Conservation (phyloP, 2,797 vertebrate species). For the Podargus strigoides region DNA sequence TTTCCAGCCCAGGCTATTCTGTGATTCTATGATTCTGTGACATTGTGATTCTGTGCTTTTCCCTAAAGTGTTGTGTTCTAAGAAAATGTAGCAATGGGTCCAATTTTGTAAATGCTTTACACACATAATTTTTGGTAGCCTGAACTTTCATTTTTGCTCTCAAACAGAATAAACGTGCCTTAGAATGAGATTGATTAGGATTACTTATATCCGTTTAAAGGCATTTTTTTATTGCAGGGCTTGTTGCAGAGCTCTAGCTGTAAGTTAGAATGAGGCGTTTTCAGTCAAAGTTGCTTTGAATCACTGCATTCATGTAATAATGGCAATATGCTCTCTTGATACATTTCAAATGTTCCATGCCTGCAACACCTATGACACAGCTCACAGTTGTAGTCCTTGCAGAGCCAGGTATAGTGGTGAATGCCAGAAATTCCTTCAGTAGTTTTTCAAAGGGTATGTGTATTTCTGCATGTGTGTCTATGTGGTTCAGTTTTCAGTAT, state of each 20-base stretch:
- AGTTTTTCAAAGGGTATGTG: not conserved
- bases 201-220: not conserved
- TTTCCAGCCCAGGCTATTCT: too few species aligned
- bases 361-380: not conserved
- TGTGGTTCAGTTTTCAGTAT: rapidly evolving
- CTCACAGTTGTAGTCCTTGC: not conserved
- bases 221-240: not conserved
- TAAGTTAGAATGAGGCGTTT: not conserved
- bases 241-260: not conserved
- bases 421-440: not conserved
- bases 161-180: not conserved
- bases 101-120: not conserved
- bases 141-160: not conserved
- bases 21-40: too few species aligned
- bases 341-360: not conserved
- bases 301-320: not conserved
- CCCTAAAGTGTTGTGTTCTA: not conserved
- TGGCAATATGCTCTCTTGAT: not conserved
- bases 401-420: not conserved
- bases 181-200: not conserved
- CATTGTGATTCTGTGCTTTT: not conserved
- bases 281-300: not conserved
- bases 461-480: not conserved
- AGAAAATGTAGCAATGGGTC: not conserved
- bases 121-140: not conserved